Base-by-base conservation (phyloP, 2,888 invertebrate species). In the Athripsodes cinereus region DNA sequence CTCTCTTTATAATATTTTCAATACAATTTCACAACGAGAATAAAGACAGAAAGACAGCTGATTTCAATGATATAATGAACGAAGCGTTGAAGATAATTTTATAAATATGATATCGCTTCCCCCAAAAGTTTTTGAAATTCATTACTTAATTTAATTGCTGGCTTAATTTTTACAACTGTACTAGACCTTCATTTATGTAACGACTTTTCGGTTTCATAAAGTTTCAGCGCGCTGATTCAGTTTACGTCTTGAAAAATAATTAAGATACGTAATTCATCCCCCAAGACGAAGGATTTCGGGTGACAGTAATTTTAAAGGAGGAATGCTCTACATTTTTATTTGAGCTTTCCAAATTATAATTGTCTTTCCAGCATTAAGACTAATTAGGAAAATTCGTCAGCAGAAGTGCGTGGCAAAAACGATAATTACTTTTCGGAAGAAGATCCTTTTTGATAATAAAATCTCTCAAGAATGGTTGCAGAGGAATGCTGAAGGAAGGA, bases 341-440 rank as follows among this genome's bases (percentile, higher is more conserved):
- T 26, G 16, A 50, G 40, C 8, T 40, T 16, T 13, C 40, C 8
- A 26, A 50, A 18, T 18, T 13, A 26, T 16, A 52, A 57, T 52
- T 47, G 16, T 52, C 22, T 22, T 34, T 49, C 20, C 35, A 40
- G 10, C 50, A 54, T 52, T 47, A 11, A 35, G 47, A 8, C 46
- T 57, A 60, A 58, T 61, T 56, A 58, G 49, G 52, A 50, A 61
- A 61, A 58, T 59, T 56, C 55, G 58, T 61, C 58, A 59, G 50
- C 55, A 22, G 21, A 34, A 55, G 48, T 22, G 51, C 53, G 22
- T 10, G 16, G 53, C 31, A 44, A 31, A 44, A 44, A 22, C 55
- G 50, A 51, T 48, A 53, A 52, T 51, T 56, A 53, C 56, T 58
- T 56, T 61, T 51, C 21, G 52, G n/a, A n/a, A 22, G 58, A 26